Base-by-base conservation (phyloP, 64 coral and sea anemone species). In the Hydrozoanthus tunicans region DNA sequence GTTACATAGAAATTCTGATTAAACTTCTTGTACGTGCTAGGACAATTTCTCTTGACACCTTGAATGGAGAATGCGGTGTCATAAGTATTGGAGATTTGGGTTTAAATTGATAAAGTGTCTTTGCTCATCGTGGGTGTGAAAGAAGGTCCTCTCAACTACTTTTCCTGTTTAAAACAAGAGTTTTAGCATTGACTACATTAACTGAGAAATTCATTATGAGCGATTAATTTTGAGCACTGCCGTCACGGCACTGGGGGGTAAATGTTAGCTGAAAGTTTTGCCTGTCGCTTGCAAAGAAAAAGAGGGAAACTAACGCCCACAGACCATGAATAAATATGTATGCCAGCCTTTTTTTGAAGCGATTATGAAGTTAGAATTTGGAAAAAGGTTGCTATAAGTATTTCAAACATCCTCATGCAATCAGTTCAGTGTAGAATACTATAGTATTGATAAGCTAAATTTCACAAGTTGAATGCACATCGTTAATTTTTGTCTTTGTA, bases 1-100 rank as follows among this genome's bases (percentile, higher is more conserved):
- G 69, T 55, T 58, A 74, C 84, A 73, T 73, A 88, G 84, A 88
- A 88, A 88, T 88, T 88, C 84, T 88, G 68, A 88, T 88, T 88
- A 88, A 60, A 58, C 5, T 60, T 55, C 67, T 56, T 75, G 24
- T 14, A 66, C 17, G 10, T 3, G 68, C 56, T 24, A 73, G 53
- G 3, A 15, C 26, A 2, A 59, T 59, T 88, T 74, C 58, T 69
- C 74, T 86, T 88, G 67, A 26, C 56, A 57, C 55, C 69, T 24
- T 14, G 27, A 64, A 70, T 70, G 64, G 57, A 58, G 20, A 13
- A 14, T 88, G 25, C 6, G 15, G 11, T 74, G 59, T 88, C 67
- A 88, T 88, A 59, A 75, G 57, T 70, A 88, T 56, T 13, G 68
- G 4, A 59, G 54, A 59, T 86, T 74, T 74, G 5, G 68, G 20